Conservation (phyloP, 2,888 invertebrate species). For the Drosophila helvetica region DNA sequence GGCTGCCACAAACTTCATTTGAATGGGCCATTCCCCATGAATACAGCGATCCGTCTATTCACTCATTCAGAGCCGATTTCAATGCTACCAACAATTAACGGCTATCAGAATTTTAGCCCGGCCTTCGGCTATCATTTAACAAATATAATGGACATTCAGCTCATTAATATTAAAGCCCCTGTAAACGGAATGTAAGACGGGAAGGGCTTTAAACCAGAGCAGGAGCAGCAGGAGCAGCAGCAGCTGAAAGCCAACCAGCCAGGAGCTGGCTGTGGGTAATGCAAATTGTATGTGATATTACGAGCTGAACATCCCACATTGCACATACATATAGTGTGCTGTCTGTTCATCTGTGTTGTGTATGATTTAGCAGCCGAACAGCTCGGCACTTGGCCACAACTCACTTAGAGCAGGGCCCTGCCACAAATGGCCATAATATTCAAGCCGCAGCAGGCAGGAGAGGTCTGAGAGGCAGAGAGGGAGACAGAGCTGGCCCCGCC, state of each 20-base stretch:
- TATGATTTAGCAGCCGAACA: conserved; percentile 61
- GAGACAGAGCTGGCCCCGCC: conserved; percentile 7
- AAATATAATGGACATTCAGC: conserved; percentile 13
- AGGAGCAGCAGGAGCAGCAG: conserved; percentile 3
- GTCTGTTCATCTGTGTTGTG: conserved; percentile 31
- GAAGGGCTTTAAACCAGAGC: conserved; percentile 11
- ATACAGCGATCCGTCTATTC: not conserved
- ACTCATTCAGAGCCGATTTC: not conserved
- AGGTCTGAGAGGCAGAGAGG: not conserved
- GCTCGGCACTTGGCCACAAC: conserved; percentile 69
- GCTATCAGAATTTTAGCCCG: not conserved
- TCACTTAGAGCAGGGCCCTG: conserved; percentile 64
- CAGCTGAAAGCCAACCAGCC: not conserved
- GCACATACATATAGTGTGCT: conserved; percentile 3
- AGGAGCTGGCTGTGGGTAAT: conserved; percentile 7
- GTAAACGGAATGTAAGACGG: not conserved
- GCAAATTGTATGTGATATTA: conserved; percentile 23
- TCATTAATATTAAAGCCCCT: conserved; percentile 18
- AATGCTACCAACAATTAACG: not conserved
- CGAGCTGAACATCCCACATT: no score
- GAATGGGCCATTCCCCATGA: conserved; percentile 11
- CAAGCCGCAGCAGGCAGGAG: conserved; percentile 26
- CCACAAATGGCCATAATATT: conserved; percentile 64
- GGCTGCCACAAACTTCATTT: conserved; percentile 22
- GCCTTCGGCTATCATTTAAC: conserved; percentile 4